These are phyloP conservation scores for human DNA, from an alignment of 2,113 vertebrate genomes.

Conservation along the genomic window DNA sequence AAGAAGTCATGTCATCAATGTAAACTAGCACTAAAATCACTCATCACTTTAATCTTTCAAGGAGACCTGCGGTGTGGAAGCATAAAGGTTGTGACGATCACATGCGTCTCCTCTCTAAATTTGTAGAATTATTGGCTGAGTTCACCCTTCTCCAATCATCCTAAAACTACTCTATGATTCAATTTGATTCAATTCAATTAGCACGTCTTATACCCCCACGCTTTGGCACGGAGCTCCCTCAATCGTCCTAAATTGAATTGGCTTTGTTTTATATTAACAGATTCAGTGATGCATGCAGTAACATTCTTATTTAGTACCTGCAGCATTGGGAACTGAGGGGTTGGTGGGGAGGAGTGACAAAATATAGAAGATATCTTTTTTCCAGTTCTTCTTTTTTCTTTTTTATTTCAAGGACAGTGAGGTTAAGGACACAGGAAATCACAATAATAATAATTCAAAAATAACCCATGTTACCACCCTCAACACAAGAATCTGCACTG, in stretches of 20 bases:
- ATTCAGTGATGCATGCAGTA: background rate
- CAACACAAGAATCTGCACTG: background rate
- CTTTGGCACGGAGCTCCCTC: background rate
- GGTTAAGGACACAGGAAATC: background rate
- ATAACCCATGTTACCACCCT: background rate
- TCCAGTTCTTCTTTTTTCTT: background rate
- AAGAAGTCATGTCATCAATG: background rate
- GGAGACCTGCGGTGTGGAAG: background rate
- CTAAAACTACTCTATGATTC: background rate
- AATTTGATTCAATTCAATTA: background rate
- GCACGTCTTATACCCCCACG: background rate
- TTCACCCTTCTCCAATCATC: background rate
- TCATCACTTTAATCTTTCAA: background rate
- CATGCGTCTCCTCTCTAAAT: background rate
- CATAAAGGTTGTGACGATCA: background rate
- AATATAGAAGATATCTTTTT: background rate
- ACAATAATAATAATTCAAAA: background rate
- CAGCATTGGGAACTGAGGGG: too few relatives aligned
- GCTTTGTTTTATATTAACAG: background rate
- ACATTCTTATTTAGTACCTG: background rate
- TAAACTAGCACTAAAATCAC: background rate
- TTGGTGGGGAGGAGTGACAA: background rate
- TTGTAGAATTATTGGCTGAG: background rate
- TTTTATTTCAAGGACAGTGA: conserved; percentile 3
- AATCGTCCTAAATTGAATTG: background rate